Evolutionary conservation across 2,797 vertebrate species (phyloP), one percentile per base, ranked within the genome.

Genomic region (Zonotrichia albicollis): DNA sequence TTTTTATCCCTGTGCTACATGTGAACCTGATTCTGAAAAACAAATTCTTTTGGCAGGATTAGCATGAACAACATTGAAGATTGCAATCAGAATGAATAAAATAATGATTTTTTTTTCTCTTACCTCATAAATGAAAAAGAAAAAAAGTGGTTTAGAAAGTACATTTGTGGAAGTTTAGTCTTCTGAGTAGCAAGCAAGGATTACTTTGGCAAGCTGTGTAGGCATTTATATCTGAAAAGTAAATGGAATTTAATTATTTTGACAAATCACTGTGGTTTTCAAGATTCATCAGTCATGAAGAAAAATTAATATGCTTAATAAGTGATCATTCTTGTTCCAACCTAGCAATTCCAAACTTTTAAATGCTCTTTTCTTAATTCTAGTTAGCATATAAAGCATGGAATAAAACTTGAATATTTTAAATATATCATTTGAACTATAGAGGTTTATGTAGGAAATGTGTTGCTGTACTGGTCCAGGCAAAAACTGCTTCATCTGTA

Each of bases 211-310:
- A 82, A 86, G 71, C 76, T 81, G 7, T 93, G 67, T 73, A 86
- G 45, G 55, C 45, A 94, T 91, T 95, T 94, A 38, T 93, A 90
- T 88, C 62, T 60, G 80, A 95, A 95, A 95, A 95, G 77, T 40
- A 95, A 96, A 94, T 17, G 21, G 51, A 96, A 91, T 95, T 88
- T 86, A 91, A 93, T 96, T 96, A 91, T 82, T 93, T 90, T 94
- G 91, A 96, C 58, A 94, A 96, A 91, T 73, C 26, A 34, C 34
- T 60, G 77, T 75, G 42, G 60, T 87, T 96, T 95, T 91, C 88
- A 94, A 93, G 85, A 95, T 93, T 95, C 60, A 89, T 87, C 87
- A 62, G 36, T 91, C 90, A 84, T 70, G 83, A 94, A 91, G 51
- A 93, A 93, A 95, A 93, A 90, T 71, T 87, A 95, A 84, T 95